A percentile compares a stretch with the other conserved stretches of the same genome.
These are phyloP conservation scores for Phasianus colchicus DNA, from an alignment of 2,113 vertebrate genomes.

Conservation along the genomic window DNA sequence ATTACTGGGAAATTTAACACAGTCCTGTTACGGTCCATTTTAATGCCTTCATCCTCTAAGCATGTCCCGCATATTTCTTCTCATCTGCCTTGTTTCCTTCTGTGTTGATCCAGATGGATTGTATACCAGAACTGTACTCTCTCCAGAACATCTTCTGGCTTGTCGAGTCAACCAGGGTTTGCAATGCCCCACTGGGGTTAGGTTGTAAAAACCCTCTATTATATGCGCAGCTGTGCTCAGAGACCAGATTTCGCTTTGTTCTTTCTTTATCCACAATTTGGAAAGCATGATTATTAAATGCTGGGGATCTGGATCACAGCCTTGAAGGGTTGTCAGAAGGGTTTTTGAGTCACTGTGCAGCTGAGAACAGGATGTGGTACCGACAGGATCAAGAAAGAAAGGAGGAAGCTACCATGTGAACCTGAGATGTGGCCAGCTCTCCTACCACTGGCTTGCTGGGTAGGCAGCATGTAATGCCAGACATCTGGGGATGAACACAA, in stretches of 20 bases:
- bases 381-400: constrained; percentile 17
- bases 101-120: constrained; percentile 33
- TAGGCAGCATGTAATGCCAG: neutral
- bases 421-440: constrained; percentile 24
- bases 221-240: constrained; percentile 41
- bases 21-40: neutral
- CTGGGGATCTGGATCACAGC: constrained; percentile 26
- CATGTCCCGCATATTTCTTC: constrained; percentile 10
- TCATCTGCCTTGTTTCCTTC: constrained; percentile 32
- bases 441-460: neutral
- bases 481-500: neutral
- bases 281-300: neutral
- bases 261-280: constrained; percentile 24
- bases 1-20: neutral
- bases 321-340: neutral
- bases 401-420: constrained; percentile 41
- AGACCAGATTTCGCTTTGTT: constrained; percentile 47
- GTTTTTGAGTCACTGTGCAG: constrained; percentile 13
- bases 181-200: neutral
- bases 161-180: constrained; percentile 7
- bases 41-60: constrained; percentile 21
- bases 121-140: neutral
- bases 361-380: constrained; percentile 36
- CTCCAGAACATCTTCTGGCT: constrained; percentile 42
- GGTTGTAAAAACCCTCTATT: constrained; percentile 31